Conservation (phyloP, 2,888 invertebrate genomes). For the Epistrophella euchroma region DNA sequence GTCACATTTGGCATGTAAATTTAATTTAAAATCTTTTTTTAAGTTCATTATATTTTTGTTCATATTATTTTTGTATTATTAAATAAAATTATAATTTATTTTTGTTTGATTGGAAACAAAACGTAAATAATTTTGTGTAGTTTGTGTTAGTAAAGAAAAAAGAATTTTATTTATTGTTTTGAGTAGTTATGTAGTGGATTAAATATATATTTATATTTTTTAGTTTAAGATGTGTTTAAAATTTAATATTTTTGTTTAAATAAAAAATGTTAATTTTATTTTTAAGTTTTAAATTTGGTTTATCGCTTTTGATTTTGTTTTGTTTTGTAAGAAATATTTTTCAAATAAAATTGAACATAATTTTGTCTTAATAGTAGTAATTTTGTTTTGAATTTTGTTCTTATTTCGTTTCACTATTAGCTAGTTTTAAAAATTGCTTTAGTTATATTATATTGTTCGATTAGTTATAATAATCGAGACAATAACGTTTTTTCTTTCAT, state of each 20-base stretch:
- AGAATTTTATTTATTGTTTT: slow-evolving; percentile 62
- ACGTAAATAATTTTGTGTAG: slow-evolving; percentile 43
- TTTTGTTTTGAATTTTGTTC: slow-evolving; percentile 27
- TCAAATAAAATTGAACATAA: slow-evolving; percentile 37
- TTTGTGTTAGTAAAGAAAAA: slow-evolving; percentile 47
- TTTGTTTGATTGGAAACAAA: slow-evolving; percentile 18
- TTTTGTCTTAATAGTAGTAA: slow-evolving; percentile 36
- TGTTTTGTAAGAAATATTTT: slow-evolving; percentile 19
- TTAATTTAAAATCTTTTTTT: slow-evolving; percentile 49
- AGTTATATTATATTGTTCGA: neutral
- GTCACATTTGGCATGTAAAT: slow-evolving; percentile 36
- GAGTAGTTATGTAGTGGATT: slow-evolving; percentile 47
- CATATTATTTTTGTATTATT: slow-evolving; percentile 59
- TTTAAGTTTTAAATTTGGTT: slow-evolving; percentile 24
- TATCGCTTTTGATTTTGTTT: slow-evolving; percentile 7
- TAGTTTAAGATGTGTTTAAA: slow-evolving; percentile 51
- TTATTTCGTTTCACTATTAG: neutral
- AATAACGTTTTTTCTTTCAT: no score
- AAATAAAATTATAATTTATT: slow-evolving; percentile 13
- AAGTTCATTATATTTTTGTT: slow-evolving; percentile 36
- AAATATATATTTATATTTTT: slow-evolving; percentile 46
- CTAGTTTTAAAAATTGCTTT: neutral
- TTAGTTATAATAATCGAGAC: no score
- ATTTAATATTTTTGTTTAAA: slow-evolving; percentile 10
- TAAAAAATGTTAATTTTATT: slow-evolving; percentile 31